A percentile compares a stretch with the other conserved stretches of the same genome.
Evolutionary conservation across 2,113 vertebrate genomes (phyloP).

Genomic region (Hemicordylus capensis): DNA sequence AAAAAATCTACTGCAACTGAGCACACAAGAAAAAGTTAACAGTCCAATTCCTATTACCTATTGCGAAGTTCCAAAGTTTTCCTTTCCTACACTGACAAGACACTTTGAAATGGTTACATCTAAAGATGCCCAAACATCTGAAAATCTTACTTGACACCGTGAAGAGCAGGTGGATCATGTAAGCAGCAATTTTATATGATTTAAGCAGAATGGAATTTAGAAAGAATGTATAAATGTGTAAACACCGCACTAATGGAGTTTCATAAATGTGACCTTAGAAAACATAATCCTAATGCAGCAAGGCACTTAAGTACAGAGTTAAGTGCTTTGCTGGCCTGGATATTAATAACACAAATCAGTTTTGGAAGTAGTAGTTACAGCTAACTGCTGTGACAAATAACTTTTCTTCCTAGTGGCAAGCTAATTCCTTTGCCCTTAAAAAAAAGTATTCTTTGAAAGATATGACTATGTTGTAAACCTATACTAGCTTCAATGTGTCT

Average conservation of each 20-base stretch:
- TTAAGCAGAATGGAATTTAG: conserved; percentile 69
- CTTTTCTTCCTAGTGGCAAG: conserved; percentile 73
- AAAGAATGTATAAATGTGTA: conserved; percentile 61
- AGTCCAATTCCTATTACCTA: conserved; percentile 27
- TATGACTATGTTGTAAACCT: conserved; percentile 83
- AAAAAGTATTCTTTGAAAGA: conserved; percentile 74
- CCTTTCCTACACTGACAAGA: conserved; percentile 52
- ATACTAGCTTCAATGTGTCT: conserved; percentile 85
- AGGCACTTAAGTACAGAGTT: conserved; percentile 51
- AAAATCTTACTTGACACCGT: conserved; percentile 60
- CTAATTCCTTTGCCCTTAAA: conserved; percentile 72
- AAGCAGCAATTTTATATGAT: conserved; percentile 64
- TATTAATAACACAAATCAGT: conserved; percentile 70
- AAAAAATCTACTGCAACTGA: conserved; percentile 23
- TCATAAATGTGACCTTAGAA: conserved; percentile 70
- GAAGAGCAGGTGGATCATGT: conserved; percentile 63
- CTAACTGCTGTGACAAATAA: conserved; percentile 68
- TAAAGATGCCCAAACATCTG: conserved; percentile 50
- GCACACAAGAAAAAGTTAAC: conserved; percentile 34
- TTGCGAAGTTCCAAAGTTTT: conserved; percentile 47
- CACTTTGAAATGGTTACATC: conserved; percentile 62
- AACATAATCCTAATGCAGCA: conserved; percentile 65
- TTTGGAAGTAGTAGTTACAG: conserved; percentile 62
- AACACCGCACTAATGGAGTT: conserved; percentile 54
- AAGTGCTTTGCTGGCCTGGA: conserved; percentile 40